Evolutionary conservation across 1,140 invertebrate species (phyloP), one percentile per base, ranked within the genome.

Genomic region (Nasonia vitripennis): DNA sequence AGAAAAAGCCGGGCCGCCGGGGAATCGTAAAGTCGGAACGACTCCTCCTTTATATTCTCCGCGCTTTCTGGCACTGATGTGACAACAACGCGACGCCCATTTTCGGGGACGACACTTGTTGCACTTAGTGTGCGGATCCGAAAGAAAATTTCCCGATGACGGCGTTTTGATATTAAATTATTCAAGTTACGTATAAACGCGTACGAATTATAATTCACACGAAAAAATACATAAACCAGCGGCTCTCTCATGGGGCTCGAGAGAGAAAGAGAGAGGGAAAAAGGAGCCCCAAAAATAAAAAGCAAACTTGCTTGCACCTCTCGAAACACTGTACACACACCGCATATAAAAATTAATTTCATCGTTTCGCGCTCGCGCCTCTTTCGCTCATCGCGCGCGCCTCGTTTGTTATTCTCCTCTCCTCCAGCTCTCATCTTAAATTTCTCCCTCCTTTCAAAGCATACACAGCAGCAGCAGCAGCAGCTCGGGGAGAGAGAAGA

Each of bases 281-380:
- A 31, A 71, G 27, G 27, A 31, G 10, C 0, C 11, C 14, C n/a
- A 67, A 20, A 5, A 67, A 67, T 67, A 14, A 71, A n/a, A 71
- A 71, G 10, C 68, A 71, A 71, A 34, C 23, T n/a, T 10, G 67
- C 67, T 71, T 71, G 55, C 55, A 62, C 55, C 23, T 27, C 68
- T 27, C 31, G 17, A 55, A 37, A 75, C 31, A 55, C 81, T 37
- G 71, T 75, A 48, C 45, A 62, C 31, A 6, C 48, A n/a, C n/a
- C 41, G 11, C 71, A 41, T 77, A n/a, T 41, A 83, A 77, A 83
- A 84, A 84, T 84, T 84, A 84, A 84, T 84, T 78, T 62, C 48
- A 75, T 34, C 20, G 31, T 34, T 67, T 55, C 31, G 27, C 2
- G 37, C 62, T 27, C 51, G 41, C 31, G 37, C 27, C 71, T 51